phyloP scores from a whole-genome alignment of 1,140 invertebrate species.

The Atta colombica region DNA sequence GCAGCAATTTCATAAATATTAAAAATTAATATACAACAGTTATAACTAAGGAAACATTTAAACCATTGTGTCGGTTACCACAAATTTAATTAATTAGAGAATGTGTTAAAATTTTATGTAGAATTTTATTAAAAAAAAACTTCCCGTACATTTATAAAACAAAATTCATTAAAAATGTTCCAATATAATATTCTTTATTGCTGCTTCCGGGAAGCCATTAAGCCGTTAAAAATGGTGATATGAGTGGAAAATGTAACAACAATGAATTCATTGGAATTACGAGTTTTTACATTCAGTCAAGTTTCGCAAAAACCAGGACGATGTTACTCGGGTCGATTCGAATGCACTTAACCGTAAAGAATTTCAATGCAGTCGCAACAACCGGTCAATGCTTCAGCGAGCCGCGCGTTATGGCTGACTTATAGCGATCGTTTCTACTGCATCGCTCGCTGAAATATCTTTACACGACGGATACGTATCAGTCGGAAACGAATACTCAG shows the following conservation, averaged over 20 bases:
- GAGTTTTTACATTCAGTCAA: slow-evolving; percentile 24
- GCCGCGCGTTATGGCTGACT: not conserved
- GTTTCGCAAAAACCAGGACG: slow-evolving; percentile 41
- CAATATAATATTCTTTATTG: not conserved
- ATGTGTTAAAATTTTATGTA: not conserved
- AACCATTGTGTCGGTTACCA: not conserved
- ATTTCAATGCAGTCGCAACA: slow-evolving; percentile 64
- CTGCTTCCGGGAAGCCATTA: not conserved
- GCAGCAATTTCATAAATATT: not conserved
- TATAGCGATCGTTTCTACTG: slow-evolving; percentile 14
- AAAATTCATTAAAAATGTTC: not conserved
- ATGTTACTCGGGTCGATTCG: slow-evolving; percentile 31
- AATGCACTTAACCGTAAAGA: slow-evolving; percentile 29
- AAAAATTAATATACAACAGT: not conserved
- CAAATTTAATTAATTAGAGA: not conserved
- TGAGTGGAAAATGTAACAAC: slow-evolving; percentile 14
- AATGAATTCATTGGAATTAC: slow-evolving; percentile 1
- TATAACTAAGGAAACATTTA: not conserved
- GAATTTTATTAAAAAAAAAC: not conserved
- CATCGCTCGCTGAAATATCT: not conserved
- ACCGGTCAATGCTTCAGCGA: slow-evolving; percentile 14
- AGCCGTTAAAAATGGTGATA: slow-evolving; percentile 13
- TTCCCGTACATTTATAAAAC: not conserved
- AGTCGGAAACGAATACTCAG: slow-evolving; percentile 20
- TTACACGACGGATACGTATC: not conserved